Base-by-base conservation (phyloP, 2,888 invertebrate species). In the Chrysomela aeneicollis region DNA sequence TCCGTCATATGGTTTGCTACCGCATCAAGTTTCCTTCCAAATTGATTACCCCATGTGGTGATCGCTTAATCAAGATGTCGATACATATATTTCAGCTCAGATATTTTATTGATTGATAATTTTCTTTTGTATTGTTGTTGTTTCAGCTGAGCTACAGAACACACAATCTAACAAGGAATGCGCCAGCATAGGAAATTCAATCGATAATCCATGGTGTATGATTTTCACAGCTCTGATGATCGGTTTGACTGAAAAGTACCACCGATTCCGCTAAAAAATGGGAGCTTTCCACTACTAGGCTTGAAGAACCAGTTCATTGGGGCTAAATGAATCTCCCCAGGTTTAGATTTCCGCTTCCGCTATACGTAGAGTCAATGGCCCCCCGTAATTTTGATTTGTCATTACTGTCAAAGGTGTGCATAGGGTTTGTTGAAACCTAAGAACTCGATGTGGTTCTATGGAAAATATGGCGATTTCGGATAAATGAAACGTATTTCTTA, bases 141-240 rank as follows among this genome's bases (percentile, higher is more conserved):
- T 74, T 80, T 55, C 77, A 81, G 81, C 76, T 63, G 81, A 81
- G 69, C 75, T 81, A 30, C 79, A 78, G 60, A 79, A 79, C 59
- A 69, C 77, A 57, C 78, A 78, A 63, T 74, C 78, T 50, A 77
- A 77, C 68, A 78, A 79, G 63, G 76, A 78, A 66, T 81, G 81
- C 71, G 76, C 78, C 67, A 74, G 72, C 66, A 69, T 70, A 60
- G 73, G 71, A 49, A 63, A 63, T 35, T 52, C 66, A 63, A 53
- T 65, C 35, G 26, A 58, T 49, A 55, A 71, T 30, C 59, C 60
- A 46, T 63, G 70, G 64, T 63, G 57, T 53, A 32, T 59, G 22
- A 60, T 60, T 35, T 46, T 61, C 19, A 37, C 47, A 46, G 37
- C 71, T 54, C 35, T 68, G 52, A 58, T 73, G 52, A 26, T 72